Evolutionary conservation across 2,888 invertebrate genomes (phyloP), one percentile per base, ranked within the genome.

Genomic region (Lacanobia wlatinum): DNA sequence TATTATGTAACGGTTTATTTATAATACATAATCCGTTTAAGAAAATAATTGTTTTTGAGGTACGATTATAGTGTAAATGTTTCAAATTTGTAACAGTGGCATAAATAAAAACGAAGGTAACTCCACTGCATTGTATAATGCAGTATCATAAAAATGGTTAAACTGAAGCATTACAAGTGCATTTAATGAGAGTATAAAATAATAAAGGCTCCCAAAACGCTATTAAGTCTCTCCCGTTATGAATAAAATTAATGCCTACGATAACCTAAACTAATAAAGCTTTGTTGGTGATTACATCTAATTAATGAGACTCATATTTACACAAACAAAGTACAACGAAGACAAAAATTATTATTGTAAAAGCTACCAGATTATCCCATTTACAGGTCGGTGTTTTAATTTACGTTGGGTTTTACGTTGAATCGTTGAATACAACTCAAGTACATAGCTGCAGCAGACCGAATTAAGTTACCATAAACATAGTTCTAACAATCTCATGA

Each of bases 251-350:
- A 79, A 78, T 67, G 61, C 67, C 77, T 85, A 84, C 55, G 52
- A 79, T 82, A 86, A 87, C 88, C 90, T 94, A 94, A 87, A 91
- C 94, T 95, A 95, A 93, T 95, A 95, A 95, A 95, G 95, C 95
- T 95, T 93, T 94, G 91, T 93, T 88, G 88, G 90, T 90, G 89
- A 90, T 91, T 90, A 92, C 71, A 88, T 87, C 91, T 90, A 89
- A 86, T 86, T 88, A 73, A 86, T 86, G 91, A 92, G 91, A 92
- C 91, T 93, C 90, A 78, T 87, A 87, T 87, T 76, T 85, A 87
- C 89, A 84, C 83, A 89, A 85, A 84, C 72, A 87, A 83, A 82
- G 83, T 65, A 70, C 62, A 70, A 72, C 52, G 60, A 73, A 70
- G 69, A 70, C 70, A 75, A 75, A 70, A 48, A 67, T 43, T 56